phyloP scores from a whole-genome alignment of 1,140 invertebrate species.

The Solen grandis region DNA sequence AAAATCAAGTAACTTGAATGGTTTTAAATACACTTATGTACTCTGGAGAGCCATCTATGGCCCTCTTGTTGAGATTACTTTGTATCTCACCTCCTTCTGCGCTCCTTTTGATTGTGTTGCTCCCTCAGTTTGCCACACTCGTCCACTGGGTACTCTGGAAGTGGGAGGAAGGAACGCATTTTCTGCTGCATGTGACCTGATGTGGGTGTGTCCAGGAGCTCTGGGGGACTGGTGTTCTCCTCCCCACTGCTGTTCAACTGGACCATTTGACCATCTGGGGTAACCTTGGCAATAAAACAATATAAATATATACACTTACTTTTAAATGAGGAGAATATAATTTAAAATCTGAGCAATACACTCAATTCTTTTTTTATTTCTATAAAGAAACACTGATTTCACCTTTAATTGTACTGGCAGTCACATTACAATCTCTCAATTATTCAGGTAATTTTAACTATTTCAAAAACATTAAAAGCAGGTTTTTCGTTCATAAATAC shows the following conservation, averaged over 20 bases:
- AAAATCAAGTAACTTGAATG: too few relatives aligned
- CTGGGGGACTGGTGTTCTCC: conserved; percentile 46
- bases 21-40: too few relatives aligned
- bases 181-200: conserved; percentile 44
- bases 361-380: too few relatives aligned
- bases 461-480: too few relatives aligned
- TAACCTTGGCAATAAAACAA: neutral
- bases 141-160: conserved; percentile 33
- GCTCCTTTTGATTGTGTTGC: conserved; percentile 79
- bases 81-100: conserved; percentile 75
- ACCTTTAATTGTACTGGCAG: too few relatives aligned
- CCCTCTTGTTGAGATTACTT: neutral
- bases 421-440: too few relatives aligned
- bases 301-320: too few relatives aligned
- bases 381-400: too few relatives aligned
- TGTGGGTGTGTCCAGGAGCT: conserved; percentile 13
- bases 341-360: too few relatives aligned
- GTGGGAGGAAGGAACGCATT: conserved; percentile 29
- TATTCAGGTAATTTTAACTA: too few relatives aligned
- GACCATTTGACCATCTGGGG: neutral
- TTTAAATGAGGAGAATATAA: too few relatives aligned
- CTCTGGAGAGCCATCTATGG: neutral
- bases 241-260: conserved; percentile 66
- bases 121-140: conserved; percentile 66
- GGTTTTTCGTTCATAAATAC: too few relatives aligned